Evolutionary conservation across 2,888 invertebrate genomes (phyloP), one percentile per base, ranked within the genome.

Genomic region (Sycophila texana): DNA sequence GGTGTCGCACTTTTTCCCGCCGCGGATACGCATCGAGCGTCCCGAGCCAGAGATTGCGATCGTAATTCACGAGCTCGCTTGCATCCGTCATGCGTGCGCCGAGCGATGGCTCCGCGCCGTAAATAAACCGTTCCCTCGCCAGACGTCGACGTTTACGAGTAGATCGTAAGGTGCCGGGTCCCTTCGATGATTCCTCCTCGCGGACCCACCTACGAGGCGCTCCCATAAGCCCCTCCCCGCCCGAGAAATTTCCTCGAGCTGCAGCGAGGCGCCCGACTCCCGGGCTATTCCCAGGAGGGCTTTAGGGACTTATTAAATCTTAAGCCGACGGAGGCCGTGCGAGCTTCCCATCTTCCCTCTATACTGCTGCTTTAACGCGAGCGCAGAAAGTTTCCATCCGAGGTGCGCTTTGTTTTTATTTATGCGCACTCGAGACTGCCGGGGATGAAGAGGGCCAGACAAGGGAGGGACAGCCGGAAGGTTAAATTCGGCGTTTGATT

Each of bases 401-500:
- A n/a, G 16, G 57, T 57, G 57, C 4, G 57, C 57, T n/a, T 3
- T 61, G 26, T 26, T 12, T 39, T 26, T 14, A 61, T 63, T n/a
- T 63, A 63, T 26, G 26, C 22, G 14, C 26, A 22, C 18, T 39
- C 12, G 47, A 57, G 18, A 74, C 20, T 51, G 26, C 26, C 26
- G 14, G 53, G 53, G 53, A 53, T 47, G 10, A 26, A 47, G 18
- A 20, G 47, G 47, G 7, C 1, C 49, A 60, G 10, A 49, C 49
- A n/a, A 57, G 22, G 18, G 16, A 55, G 39, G 39, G 57, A 74
- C 13, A 53, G 53, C 18, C 18, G 14, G 51, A 30, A 39, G 53
- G 51, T 30, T 73, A 47, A 79, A 75, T 75, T 79, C 72, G 49
- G 26, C 67, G 67, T 75, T 67, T 72, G 72, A 79, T 79, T 79